Percentiles rank a stretch among this genome's conserved stretches.
phyloP scores from a whole-genome alignment of 2,888 invertebrate species.

The Agrochola litura region DNA sequence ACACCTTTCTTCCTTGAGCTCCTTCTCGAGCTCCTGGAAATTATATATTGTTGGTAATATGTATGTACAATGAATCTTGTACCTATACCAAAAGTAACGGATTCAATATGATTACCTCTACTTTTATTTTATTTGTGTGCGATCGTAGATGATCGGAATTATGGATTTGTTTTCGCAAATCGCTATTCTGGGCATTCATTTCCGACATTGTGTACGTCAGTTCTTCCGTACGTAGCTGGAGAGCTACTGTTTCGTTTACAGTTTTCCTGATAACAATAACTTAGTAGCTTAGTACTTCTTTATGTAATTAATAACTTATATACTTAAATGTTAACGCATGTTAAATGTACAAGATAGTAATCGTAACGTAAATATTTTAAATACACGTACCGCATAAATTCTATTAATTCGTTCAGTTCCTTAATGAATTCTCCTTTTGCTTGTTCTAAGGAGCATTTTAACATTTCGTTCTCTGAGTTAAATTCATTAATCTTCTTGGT shows the following conservation, averaged over 20 bases:
- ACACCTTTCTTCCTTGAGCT: conserved; percentile 81
- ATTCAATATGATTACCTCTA: conserved; percentile 73
- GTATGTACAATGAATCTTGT: not conserved
- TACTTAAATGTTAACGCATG: conserved; percentile 11
- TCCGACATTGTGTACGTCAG: conserved; percentile 78
- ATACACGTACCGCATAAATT: conserved; percentile 76
- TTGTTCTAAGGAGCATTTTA: conserved; percentile 75
- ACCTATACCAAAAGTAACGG: not conserved
- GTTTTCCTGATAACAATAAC: conserved; percentile 74
- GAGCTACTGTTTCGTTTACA: conserved; percentile 77
- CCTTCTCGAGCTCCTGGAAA: conserved; percentile 82
- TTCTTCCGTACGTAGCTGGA: conserved; percentile 79
- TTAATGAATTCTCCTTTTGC: conserved; percentile 78
- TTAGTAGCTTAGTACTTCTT: too few relatives aligned
- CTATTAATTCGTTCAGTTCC: conserved; percentile 77
- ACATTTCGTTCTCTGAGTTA: conserved; percentile 82
- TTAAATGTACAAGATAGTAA: not conserved
- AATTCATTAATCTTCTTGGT: conserved; percentile 83
- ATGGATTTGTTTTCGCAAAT: conserved; percentile 80
- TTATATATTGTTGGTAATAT: not conserved
- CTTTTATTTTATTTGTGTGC: conserved; percentile 71
- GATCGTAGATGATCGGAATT: conserved; percentile 76
- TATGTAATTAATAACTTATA: conserved; percentile 5
- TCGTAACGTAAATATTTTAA: not conserved
- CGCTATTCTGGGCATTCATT: conserved; percentile 78